These are phyloP conservation scores for Perodicticus potto DNA, from an alignment of 2,797 vertebrate species.

Conservation along the genomic window DNA sequence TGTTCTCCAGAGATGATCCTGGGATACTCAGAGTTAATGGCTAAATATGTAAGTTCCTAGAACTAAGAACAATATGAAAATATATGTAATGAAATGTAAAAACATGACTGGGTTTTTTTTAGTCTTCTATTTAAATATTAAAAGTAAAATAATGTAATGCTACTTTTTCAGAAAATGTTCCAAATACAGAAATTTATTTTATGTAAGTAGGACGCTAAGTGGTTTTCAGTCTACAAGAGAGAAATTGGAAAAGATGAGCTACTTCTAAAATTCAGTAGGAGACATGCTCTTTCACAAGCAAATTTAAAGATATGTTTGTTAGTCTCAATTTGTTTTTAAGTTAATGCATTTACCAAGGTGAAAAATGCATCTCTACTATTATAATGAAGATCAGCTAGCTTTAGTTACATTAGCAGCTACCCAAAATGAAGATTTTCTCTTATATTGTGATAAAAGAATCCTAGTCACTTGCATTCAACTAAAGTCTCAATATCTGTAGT, in stretches of 20 bases:
- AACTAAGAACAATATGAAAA: constrained; percentile 69
- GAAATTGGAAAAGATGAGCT: constrained; percentile 74
- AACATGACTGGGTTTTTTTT: not conserved
- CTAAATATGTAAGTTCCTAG: constrained; percentile 50
- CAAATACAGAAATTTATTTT: constrained; percentile 75
- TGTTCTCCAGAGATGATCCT: not conserved
- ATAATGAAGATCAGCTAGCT: constrained; percentile 42
- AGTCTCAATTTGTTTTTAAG: constrained; percentile 49
- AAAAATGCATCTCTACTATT: not conserved
- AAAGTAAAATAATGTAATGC: constrained; percentile 71
- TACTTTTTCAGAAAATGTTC: constrained; percentile 52
- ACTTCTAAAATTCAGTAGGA: constrained; percentile 63
- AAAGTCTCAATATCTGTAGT: not conserved
- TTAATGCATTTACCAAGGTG: constrained; percentile 54
- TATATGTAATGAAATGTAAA: constrained; percentile 16
- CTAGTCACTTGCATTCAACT: constrained; percentile 52
- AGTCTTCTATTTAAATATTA: constrained; percentile 64
- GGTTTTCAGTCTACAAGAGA: constrained; percentile 70
- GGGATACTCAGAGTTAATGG: not conserved
- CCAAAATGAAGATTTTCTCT: constrained; percentile 54
- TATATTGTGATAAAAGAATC: constrained; percentile 22
- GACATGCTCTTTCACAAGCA: constrained; percentile 70
- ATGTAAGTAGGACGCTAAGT: constrained; percentile 42
- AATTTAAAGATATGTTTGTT: constrained; percentile 63
- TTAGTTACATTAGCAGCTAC: not conserved